Percentiles rank a stretch among this genome's conserved stretches.
phyloP scores from a whole-genome alignment of 2,888 invertebrate species.

The Perizoma affinitatum region DNA sequence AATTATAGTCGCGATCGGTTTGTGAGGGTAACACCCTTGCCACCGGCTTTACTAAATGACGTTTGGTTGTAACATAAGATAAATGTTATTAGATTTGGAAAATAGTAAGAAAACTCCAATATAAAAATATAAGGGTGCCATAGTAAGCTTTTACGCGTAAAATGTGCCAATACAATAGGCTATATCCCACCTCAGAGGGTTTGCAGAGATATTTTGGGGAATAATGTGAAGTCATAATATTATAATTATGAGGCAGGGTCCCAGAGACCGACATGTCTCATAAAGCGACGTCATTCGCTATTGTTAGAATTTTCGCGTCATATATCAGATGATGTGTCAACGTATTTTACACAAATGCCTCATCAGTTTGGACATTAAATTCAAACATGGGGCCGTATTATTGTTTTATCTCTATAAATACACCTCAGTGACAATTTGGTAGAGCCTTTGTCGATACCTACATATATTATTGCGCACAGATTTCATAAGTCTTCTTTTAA shows the following conservation, averaged over 20 bases:
- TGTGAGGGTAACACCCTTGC: conserved; percentile 57
- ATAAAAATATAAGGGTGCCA: conserved; percentile 41
- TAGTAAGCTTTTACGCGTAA: conserved; percentile 47
- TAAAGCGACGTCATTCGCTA: conserved; percentile 69
- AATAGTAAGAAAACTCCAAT: conserved; percentile 35
- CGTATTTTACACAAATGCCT: conserved; percentile 60
- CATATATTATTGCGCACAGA: conserved; percentile 14
- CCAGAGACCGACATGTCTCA: conserved; percentile 53
- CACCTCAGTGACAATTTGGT: conserved; percentile 13
- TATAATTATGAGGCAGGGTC: conserved; percentile 68
- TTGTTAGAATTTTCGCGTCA: conserved; percentile 64
- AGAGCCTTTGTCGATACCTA: conserved; percentile 11
- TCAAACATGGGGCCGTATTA: conserved; percentile 28
- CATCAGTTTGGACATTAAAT: conserved; percentile 48
- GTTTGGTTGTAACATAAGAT: conserved; percentile 39
- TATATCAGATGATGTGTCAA: conserved; percentile 60
- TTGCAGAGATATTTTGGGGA: conserved; percentile 50
- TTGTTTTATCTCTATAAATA: conserved; percentile 32
- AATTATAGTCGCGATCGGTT: conserved; percentile 66
- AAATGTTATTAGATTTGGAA: conserved; percentile 43
- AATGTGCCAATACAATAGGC: conserved; percentile 51
- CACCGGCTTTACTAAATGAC: conserved; percentile 39
- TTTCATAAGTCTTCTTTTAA: conserved; percentile 28
- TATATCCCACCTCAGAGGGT: conserved; percentile 50
- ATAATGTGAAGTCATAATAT: conserved; percentile 80